Evolutionary conservation across 1,140 invertebrate species (phyloP).

Genomic region (Telenomus remus): DNA sequence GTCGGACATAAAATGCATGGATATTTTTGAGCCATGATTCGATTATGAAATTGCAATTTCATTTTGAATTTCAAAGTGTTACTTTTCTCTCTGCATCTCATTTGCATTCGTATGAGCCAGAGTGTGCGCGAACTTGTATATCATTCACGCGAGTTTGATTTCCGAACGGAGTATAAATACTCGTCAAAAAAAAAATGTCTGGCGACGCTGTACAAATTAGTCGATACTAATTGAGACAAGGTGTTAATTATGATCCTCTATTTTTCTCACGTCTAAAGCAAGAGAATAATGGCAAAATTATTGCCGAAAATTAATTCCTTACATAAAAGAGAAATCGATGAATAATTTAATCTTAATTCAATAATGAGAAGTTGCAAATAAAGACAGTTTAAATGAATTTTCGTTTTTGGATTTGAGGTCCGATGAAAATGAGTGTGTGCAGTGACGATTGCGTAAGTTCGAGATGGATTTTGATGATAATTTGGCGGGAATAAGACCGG

Average conservation of each 20-base stretch:
- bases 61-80: constrained; percentile 26
- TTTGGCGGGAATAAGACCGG: constrained; percentile 24
- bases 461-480: constrained; percentile 31
- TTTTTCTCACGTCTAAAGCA: background rate
- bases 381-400: background rate
- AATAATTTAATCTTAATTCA: constrained; percentile 10
- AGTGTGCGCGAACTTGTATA: constrained; percentile 16
- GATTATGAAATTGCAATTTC: constrained; percentile 45
- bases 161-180: background rate
- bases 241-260: background rate
- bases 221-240: constrained; percentile 34
- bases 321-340: constrained; percentile 15
- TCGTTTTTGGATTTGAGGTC: background rate
- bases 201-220: constrained; percentile 38
- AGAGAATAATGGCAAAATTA: background rate
- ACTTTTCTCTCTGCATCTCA: constrained; percentile 18
- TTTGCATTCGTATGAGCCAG: constrained; percentile 39
- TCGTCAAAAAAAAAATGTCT: no score
- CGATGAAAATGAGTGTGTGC: constrained; percentile 6
- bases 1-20: no score
- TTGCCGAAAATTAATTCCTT: background rate
- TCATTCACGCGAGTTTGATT: constrained; percentile 18
- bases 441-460: constrained; percentile 29
- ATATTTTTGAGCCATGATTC: constrained; percentile 18
- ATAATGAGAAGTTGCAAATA: constrained; percentile 2